Evolutionary conservation across 2,888 invertebrate genomes (phyloP), one percentile per base, ranked within the genome.

Genomic region (Thelaira solivaga): DNA sequence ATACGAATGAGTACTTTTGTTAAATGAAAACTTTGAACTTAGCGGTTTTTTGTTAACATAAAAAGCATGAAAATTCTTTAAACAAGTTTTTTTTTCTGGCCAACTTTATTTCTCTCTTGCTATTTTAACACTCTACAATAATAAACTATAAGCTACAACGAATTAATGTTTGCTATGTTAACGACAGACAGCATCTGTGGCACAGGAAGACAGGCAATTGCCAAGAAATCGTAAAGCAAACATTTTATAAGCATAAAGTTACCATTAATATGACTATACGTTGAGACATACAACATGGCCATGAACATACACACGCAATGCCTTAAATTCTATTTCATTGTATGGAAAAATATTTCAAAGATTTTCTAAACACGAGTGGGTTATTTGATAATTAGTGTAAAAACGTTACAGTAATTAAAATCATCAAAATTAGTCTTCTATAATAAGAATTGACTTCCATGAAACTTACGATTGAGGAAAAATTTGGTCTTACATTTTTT

Each of bases 261-360:
- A 11, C 57, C 26, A 73, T 59, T 49, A 68, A 53, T 77, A 69
- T 68, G 73, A 77, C 49, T 59, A 77, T 73, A 57, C 57, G 68
- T 59, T 73, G 77, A 68, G 77, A 69, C 77, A 77, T 73, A 77
- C n/a, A 77, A 77, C 77, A 77, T 68, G 68, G 41, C 20, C 59
- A 51, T 61, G 59, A 67, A 74, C 65, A 74, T 36, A 74, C 51
- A 29, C 59, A 74, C 67, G 74, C 73, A 73, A 31, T 39, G 24
- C 6, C 24, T 57, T 31, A 18, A 64, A 55, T 55, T 41, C 22
- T 39, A 31, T 31, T 20, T 29, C 34, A 43, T 16, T n/a, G n/a
- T n/a, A n/a, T n/a, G n/a, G 24, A 39, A 29, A 20, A 6, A 29
- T 47, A 64, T 16, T 55, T 45, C 20, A 8, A 31, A 10, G 41